phyloP scores from a whole-genome alignment of 2,797 vertebrate species.

The Alectoris magna region DNA sequence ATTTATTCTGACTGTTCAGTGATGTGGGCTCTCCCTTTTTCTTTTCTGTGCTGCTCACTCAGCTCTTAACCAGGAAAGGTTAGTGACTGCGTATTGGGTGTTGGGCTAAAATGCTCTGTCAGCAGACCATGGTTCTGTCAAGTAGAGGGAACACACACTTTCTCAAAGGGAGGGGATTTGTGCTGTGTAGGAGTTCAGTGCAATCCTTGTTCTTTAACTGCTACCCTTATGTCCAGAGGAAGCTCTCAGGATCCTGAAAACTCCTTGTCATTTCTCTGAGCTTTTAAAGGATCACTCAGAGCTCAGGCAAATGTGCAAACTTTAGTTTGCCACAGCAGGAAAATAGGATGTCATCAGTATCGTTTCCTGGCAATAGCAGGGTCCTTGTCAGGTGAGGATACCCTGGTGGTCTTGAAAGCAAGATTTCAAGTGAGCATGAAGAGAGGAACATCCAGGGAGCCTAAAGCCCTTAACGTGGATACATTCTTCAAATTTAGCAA shows the following conservation, averaged over 20 bases:
- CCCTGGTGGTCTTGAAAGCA: not conserved
- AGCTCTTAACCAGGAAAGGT: not conserved
- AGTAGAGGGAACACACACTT: not conserved
- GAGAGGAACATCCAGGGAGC: not conserved
- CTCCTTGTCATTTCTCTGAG: not conserved
- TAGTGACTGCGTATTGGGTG: not conserved
- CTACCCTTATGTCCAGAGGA: not conserved
- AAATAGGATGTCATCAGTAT: not conserved
- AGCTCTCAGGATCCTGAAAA: not conserved
- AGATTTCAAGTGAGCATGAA: not conserved
- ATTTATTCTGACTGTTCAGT: conserved; percentile 10
- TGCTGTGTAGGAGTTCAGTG: not conserved
- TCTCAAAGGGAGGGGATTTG: not conserved
- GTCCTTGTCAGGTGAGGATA: not conserved
- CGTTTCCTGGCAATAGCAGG: not conserved
- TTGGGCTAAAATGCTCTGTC: not conserved
- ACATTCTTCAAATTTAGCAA: not conserved
- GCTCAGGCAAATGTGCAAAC: not conserved
- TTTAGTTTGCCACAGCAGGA: not conserved
- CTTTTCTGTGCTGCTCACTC: not conserved
- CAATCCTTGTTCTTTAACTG: not conserved
- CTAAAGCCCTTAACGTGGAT: not conserved
- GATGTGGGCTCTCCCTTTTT: not conserved
- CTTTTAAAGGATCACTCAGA: not conserved
- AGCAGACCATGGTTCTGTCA: not conserved